Evolutionary conservation across 2,113 vertebrate species (phyloP), one percentile per base, ranked within the genome.

Genomic region (Mellivora capensis): DNA sequence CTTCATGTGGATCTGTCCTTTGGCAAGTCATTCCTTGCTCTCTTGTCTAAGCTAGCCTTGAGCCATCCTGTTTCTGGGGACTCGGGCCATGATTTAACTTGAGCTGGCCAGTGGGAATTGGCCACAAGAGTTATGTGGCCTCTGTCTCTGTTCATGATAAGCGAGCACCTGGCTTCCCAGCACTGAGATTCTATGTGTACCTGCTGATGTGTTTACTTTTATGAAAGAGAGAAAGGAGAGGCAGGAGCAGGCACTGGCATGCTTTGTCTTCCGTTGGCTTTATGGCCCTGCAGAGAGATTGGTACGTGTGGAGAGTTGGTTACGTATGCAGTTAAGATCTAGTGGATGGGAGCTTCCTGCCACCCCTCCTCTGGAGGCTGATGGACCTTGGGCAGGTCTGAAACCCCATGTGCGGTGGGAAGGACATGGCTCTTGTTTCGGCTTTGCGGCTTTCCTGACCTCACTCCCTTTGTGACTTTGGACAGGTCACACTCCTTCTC

Each of bases 391-490:
- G 6, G 5, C 31, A 0, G 10, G 14, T 42, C 25, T 34, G 85
- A 90, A 93, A 27, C 52, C 71, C 18, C 0, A 5, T 5, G 9
- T 7, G 3, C 21, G 42, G 52, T 25, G 21, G 25, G 62, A 34
- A 52, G 77, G 90, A 61, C 18, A 34, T 71, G 85, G 84, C 74
- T 62, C 7, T 49, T 4, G 2, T 25, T 71, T 82, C 23, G 0
- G 20, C 49, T 39, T 95, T 57, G 37, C 64, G 39, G 42, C 29
- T 72, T 77, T 27, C n/a, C 76, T 31, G 25, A 61, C 89, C 85
- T 79, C 12, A 27, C 49, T 89, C 23, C 42, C 87, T 92, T 44
- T 57, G 87, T 94, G 85, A 86, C 89, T 91, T 91, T 80, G 93
- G 62, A 44, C 34, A 4, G 62, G 39, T 54, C 59, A 47, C 59